Conservation (phyloP, 2,888 invertebrate species). For the Caenorhabditis sp. region DNA sequence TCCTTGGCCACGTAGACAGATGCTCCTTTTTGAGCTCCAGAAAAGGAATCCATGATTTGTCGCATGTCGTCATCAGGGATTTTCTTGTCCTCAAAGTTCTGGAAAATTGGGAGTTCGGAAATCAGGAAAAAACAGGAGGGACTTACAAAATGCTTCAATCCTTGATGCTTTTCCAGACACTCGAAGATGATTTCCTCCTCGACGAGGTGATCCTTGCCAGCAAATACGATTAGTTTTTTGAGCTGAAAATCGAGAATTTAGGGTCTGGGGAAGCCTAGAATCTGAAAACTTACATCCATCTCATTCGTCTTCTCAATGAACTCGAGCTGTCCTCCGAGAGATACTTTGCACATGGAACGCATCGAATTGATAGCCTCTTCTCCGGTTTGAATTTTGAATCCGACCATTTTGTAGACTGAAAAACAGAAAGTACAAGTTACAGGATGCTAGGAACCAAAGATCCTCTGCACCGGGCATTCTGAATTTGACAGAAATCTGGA, state of each 20-base stretch:
- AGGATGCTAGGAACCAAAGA: no score
- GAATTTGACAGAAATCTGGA: no score
- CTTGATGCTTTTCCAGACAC: slow-evolving; percentile 39
- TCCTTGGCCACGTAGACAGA: slow-evolving; percentile 50
- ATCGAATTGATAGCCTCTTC: slow-evolving; percentile 65
- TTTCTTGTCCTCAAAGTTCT: slow-evolving; percentile 32
- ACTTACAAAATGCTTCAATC: slow-evolving; percentile 48
- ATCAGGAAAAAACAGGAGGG: no score
- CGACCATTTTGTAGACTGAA: slow-evolving; percentile 67
- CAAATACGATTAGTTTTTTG: slow-evolving; percentile 62
- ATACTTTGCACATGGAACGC: slow-evolving; percentile 58
- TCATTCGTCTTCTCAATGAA: slow-evolving; percentile 49
- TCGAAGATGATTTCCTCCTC: slow-evolving; percentile 58
- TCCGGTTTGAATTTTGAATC: slow-evolving; percentile 57
- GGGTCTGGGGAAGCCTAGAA: neutral
- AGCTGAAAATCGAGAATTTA: slow-evolving; percentile 27
- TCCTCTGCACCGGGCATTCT: no score
- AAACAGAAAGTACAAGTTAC: neutral
- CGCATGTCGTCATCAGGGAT: slow-evolving; percentile 20
- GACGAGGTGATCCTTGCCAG: slow-evolving; percentile 64
- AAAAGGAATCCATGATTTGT: slow-evolving; percentile 7
- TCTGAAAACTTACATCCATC: slow-evolving; percentile 3
- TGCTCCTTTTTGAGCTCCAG: slow-evolving; percentile 26
- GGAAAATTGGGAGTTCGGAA: neutral
- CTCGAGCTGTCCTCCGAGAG: slow-evolving; percentile 35